Percentiles rank a stretch among this genome's conserved stretches.
phyloP scores from a whole-genome alignment of 2,113 vertebrate species.

The Plotosus lineatus region DNA sequence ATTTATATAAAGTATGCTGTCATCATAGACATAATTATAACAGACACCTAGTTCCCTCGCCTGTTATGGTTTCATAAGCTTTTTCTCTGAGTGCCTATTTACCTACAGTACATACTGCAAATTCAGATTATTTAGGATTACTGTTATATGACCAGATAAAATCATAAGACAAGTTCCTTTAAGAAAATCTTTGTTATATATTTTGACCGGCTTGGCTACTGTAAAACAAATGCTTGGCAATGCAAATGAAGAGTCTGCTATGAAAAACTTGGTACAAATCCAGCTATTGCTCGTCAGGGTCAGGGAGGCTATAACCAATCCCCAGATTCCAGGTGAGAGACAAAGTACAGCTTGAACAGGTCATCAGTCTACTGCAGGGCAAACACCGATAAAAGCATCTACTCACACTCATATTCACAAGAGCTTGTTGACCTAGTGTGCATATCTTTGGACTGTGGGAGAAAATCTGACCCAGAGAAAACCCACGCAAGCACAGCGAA shows the following conservation, averaged over 20 bases:
- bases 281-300: too few species aligned
- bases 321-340: too few species aligned
- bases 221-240: not conserved
- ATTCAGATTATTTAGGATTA: not conserved
- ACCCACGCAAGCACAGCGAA: too few species aligned
- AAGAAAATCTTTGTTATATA: not conserved
- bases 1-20: constrained; percentile 72
- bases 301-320: too few species aligned
- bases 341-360: too few species aligned
- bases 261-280: too few species aligned
- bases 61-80: constrained; percentile 32
- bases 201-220: not conserved
- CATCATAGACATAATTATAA: constrained; percentile 53
- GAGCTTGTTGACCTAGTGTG: too few species aligned
- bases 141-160: not conserved
- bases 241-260: not conserved
- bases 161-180: not conserved
- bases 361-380: too few species aligned
- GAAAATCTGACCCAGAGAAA: too few species aligned
- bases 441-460: too few species aligned
- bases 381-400: too few species aligned
- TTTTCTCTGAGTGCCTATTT: not conserved
- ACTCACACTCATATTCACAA: too few species aligned
- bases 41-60: constrained; percentile 51
- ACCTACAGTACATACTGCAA: not conserved